These are phyloP conservation scores for Zaprionus inermis DNA, from an alignment of 1,140 invertebrate genomes.

Conservation along the genomic window DNA sequence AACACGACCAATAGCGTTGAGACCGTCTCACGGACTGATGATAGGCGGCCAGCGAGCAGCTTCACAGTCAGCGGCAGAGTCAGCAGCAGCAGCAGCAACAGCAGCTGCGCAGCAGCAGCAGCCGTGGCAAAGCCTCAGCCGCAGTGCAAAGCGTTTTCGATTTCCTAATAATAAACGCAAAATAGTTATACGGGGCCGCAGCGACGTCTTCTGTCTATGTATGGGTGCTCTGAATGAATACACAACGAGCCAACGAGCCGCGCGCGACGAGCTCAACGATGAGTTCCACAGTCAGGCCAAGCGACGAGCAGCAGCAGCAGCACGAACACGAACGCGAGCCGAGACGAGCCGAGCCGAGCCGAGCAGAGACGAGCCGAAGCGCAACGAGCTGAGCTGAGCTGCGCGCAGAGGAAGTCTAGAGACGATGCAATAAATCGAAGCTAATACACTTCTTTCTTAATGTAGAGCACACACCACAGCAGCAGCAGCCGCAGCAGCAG, in stretches of 20 bases:
- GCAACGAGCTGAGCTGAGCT: background rate
- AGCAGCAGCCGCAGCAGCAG: background rate
- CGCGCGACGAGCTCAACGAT: constrained; percentile 43
- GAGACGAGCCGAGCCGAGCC: constrained; percentile 13
- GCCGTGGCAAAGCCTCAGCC: constrained; percentile 35
- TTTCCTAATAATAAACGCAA: constrained; percentile 81
- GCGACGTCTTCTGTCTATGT: constrained; percentile 72
- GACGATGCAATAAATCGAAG: constrained; percentile 80
- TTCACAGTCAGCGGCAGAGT: constrained; percentile 57
- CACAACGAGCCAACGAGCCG: constrained; percentile 65
- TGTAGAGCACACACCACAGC: constrained; percentile 67
- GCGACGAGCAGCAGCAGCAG: too few relatives aligned
- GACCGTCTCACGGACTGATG: constrained; percentile 83
- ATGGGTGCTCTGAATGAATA: constrained; percentile 82
- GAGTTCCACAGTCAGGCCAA: constrained; percentile 35
- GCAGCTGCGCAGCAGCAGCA: constrained; percentile 32
- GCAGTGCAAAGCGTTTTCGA: constrained; percentile 70
- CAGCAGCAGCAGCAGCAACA: constrained; percentile 11
- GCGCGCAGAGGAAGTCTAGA: constrained; percentile 44
- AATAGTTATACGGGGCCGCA: constrained; percentile 67
- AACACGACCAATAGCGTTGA: constrained; percentile 84
- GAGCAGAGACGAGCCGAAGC: background rate
- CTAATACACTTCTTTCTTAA: constrained; percentile 83
- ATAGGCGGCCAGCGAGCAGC: constrained; percentile 74
- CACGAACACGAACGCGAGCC: constrained; percentile 12